Base-by-base conservation (phyloP, 2,797 vertebrate species). In the Channallabes apus region DNA sequence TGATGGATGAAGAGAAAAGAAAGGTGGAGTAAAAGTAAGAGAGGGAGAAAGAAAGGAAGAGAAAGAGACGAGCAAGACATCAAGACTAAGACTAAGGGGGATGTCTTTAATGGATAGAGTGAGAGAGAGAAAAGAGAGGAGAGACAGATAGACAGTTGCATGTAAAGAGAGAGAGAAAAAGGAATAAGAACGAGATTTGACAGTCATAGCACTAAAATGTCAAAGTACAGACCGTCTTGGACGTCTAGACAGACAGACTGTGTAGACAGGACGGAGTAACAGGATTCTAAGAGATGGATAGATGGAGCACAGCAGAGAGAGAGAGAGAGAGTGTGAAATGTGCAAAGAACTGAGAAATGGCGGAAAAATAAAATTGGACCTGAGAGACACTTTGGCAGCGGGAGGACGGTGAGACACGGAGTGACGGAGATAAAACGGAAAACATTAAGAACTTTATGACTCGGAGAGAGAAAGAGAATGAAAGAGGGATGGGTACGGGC, bases 381-480 rank as follows among this genome's bases (percentile, higher is more conserved):
- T 17, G 27, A 27, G 6, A 3, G 24, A 17, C 24, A 51, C 27
- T 54, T 46, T 73, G 41, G 41, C 6, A 75, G 3, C 54, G 54
- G 41, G 41, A 41, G 38, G 38, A 73, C 24, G 51, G 72, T 1
- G 59, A 87, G 69, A 62, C 86, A 86, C 81, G 84, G 61, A 88
- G 88, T 88, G 54, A 87, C 59, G 88, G 58, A 85, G 82, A 87
- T 79, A 35, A 82, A 87, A 76, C 80, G 88, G 76, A 14, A 56
- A 75, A 29, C 14, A 27, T 46, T 15, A 51, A 8, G n/a, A 56
- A 54, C 54, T 75, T 75, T 27, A 75, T 54, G 72, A 51, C 17
- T 54, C n/a, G 27, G n/a, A 15, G 24, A 73, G 38, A n/a, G n/a
- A n/a, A 41, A 73, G 68, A 71, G 35, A 22, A 35, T 38, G 35